Conservation (phyloP, 2,888 invertebrate genomes). For the Andrena hattorfiana region DNA sequence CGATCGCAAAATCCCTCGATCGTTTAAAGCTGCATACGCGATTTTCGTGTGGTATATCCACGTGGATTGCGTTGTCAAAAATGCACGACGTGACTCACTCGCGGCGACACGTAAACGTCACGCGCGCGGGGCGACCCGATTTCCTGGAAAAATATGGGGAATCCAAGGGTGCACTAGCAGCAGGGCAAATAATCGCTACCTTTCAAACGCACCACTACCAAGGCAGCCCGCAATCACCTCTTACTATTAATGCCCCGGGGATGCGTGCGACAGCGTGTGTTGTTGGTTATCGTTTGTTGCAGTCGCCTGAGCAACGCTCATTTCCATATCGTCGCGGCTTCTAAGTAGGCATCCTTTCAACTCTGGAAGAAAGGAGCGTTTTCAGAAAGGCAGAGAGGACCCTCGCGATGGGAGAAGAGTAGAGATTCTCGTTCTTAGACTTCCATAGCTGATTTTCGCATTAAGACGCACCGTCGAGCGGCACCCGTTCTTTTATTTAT, state of each 20-base stretch:
- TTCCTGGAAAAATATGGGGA: background rate
- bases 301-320: slow-evolving; percentile 19
- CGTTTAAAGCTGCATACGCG: background rate
- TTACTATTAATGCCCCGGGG: background rate
- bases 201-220: background rate
- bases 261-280: background rate
- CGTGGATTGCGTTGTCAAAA: background rate
- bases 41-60: background rate
- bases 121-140: background rate
- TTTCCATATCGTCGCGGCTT: background rate
- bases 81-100: background rate
- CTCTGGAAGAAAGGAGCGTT: background rate
- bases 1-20: no score
- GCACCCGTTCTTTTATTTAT: slow-evolving; percentile 61
- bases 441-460: slow-evolving; percentile 27
- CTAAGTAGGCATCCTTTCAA: no score
- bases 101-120: background rate
- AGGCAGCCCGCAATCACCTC: slow-evolving; percentile 3
- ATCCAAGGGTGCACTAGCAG: background rate
- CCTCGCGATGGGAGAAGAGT: background rate
- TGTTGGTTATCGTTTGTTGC: background rate
- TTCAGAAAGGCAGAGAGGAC: background rate
- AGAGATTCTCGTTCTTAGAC: background rate
- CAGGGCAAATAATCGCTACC: background rate
- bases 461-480: slow-evolving; percentile 31